These are phyloP conservation scores for Poecilus cupreus DNA, from an alignment of 2,888 invertebrate genomes.

Conservation along the genomic window DNA sequence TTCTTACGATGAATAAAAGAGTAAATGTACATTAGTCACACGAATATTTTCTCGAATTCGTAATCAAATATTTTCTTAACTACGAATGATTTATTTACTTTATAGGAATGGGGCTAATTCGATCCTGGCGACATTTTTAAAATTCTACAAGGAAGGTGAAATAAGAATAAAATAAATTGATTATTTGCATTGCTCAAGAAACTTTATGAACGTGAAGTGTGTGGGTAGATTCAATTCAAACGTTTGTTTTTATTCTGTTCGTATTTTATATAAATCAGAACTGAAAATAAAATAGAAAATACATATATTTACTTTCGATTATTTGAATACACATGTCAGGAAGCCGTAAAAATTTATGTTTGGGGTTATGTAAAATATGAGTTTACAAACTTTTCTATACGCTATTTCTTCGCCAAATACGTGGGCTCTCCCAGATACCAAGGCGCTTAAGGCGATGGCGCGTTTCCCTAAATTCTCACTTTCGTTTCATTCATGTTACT, in stretches of 20 bases:
- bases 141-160: not conserved
- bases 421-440: too few relatives aligned
- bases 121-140: not conserved
- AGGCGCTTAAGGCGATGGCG: too few relatives aligned
- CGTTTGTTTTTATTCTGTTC: not conserved
- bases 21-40: constrained; percentile 1
- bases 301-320: constrained; percentile 30
- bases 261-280: not conserved
- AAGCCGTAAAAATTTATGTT: not conserved
- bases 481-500: too few relatives aligned
- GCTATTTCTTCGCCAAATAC: too few relatives aligned
- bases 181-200: not conserved
- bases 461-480: too few relatives aligned
- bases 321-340: not conserved
- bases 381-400: constrained; percentile 4
- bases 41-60: not conserved
- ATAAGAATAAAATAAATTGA: constrained; percentile 5
- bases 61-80: constrained; percentile 31
- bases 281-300: not conserved
- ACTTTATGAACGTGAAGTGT: not conserved
- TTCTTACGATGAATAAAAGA: constrained; percentile 7
- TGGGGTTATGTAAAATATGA: not conserved
- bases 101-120: not conserved
- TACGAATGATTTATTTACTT: not conserved
- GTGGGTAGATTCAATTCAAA: not conserved